Conservation (phyloP, 2,888 invertebrate genomes). For the Acronicta leporina region DNA sequence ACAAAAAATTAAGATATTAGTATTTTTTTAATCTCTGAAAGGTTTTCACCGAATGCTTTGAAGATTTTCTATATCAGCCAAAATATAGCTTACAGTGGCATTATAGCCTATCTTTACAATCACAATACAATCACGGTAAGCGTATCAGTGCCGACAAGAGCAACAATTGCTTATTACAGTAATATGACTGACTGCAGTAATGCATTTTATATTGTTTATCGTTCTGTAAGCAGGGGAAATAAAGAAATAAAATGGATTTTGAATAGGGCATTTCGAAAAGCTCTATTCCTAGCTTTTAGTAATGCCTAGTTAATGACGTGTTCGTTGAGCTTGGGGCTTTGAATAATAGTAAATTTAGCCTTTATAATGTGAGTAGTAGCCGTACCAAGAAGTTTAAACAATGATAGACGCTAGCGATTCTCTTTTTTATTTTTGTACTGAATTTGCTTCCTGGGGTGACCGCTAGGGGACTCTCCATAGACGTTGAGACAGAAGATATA, state of each 20-base stretch:
- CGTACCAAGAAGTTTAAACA: too few species aligned
- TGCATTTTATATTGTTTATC: constrained; percentile 72
- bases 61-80: too few species aligned
- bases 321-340: not conserved
- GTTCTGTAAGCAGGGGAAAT: constrained; percentile 54
- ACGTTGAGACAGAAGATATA: too few species aligned
- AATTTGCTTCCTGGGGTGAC: too few species aligned
- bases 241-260: constrained; percentile 33
- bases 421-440: too few species aligned
- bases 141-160: constrained; percentile 67
- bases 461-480: too few species aligned
- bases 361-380: too few species aligned
- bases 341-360: not conserved
- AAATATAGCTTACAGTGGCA: constrained; percentile 12
- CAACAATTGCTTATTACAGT: constrained; percentile 73
- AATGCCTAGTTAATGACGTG: not conserved
- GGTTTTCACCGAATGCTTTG: too few species aligned
- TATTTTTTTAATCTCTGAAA: too few species aligned
- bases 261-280: too few species aligned
- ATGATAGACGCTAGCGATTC: too few species aligned
- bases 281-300: not conserved
- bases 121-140: constrained; percentile 66
- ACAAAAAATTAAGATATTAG: too few species aligned
- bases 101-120: constrained; percentile 54
- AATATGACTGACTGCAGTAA: constrained; percentile 67